Conservation (phyloP, 2,113 vertebrate species). For the Capreolus pygargus region DNA sequence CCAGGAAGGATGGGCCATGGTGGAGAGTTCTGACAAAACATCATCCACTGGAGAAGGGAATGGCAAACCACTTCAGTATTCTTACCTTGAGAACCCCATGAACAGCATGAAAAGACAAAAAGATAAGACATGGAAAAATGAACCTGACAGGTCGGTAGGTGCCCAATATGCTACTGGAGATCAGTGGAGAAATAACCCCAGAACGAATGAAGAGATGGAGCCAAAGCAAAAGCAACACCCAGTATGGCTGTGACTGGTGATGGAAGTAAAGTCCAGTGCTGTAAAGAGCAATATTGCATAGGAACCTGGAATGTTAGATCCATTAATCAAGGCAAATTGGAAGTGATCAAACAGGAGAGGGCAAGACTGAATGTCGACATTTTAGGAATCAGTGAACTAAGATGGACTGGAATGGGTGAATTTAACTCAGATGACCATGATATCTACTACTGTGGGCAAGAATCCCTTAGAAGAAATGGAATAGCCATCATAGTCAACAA, state of each 20-base stretch:
- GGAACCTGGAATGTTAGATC: not conserved
- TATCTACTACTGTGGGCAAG: not conserved
- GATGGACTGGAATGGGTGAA: not conserved
- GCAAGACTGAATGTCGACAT: not conserved
- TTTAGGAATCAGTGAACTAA: not conserved
- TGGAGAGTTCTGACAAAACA: not conserved
- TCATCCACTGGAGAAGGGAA: not conserved
- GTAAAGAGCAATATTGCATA: not conserved
- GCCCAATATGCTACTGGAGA: not conserved
- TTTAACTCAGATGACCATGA: not conserved
- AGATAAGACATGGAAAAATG: not conserved
- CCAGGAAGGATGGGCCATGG: accelerated
- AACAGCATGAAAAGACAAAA: not conserved
- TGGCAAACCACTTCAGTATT: not conserved
- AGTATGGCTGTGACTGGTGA: not conserved
- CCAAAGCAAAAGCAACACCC: not conserved
- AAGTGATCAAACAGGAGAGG: not conserved
- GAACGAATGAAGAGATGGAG: not conserved
- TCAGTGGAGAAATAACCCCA: not conserved
- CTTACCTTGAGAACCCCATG: not conserved
- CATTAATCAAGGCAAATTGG: not conserved
- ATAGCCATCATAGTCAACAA: not conserved
- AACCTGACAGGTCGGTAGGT: not conserved
- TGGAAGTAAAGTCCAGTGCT: not conserved
- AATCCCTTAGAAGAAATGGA: not conserved